Evolutionary conservation across 2,113 vertebrate species (phyloP).

Genomic region (Pterocles burchelli): DNA sequence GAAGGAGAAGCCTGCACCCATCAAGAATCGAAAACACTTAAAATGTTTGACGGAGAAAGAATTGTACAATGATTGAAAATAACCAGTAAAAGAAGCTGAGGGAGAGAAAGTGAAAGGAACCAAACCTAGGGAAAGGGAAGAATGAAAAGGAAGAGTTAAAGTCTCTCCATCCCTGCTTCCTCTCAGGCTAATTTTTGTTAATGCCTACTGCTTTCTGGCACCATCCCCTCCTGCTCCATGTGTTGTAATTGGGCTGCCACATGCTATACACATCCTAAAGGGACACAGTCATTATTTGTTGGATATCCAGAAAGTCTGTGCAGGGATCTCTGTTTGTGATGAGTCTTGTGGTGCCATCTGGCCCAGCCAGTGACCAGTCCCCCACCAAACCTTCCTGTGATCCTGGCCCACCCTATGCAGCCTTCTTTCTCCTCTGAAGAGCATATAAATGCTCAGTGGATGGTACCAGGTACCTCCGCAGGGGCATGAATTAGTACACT

Average conservation of each 20-base stretch:
- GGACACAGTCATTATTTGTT: neutral
- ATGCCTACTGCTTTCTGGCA: neutral
- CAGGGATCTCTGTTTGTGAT: neutral
- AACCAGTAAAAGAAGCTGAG: neutral
- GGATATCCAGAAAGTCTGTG: neutral
- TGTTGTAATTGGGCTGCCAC: conserved; percentile 5
- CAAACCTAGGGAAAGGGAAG: neutral
- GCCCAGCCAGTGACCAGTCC: neutral
- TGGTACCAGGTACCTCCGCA: neutral
- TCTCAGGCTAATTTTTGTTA: neutral
- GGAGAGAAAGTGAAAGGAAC: neutral
- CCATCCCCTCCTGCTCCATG: neutral
- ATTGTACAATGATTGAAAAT: neutral
- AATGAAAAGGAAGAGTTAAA: neutral
- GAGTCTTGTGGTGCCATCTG: neutral
- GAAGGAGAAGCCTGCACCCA: neutral
- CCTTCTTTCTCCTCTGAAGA: neutral
- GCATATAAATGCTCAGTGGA: rapidly evolving
- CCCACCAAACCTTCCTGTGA: neutral
- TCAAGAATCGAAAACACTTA: neutral
- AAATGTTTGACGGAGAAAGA: neutral
- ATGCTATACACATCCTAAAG: neutral
- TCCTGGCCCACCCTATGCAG: neutral
- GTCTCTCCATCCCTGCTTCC: neutral
- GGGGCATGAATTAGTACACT: neutral